A percentile compares a stretch with the other conserved stretches of the same genome.
These are phyloP conservation scores for Petrolisthes cinctipes DNA, from an alignment of 2,888 invertebrate genomes.

Conservation along the genomic window DNA sequence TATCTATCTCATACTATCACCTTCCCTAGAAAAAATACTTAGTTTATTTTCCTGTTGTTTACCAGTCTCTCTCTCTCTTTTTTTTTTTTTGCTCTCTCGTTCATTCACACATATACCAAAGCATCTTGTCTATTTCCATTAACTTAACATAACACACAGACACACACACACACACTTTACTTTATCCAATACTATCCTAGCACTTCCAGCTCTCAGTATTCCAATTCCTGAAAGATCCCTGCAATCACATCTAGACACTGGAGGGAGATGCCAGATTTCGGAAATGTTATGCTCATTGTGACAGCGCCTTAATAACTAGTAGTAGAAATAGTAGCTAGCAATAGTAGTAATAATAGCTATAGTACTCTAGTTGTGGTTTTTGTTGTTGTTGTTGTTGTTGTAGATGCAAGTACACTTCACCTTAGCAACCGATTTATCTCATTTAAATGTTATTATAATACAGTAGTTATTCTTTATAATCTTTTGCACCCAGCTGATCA, in stretches of 20 bases:
- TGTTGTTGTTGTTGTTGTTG: no score
- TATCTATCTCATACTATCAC: neutral
- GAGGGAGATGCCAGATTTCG: neutral
- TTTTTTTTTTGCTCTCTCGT: neutral
- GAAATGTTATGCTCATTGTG: neutral
- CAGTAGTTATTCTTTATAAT: no score
- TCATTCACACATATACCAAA: neutral
- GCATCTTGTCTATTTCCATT: neutral
- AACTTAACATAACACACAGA: neutral
- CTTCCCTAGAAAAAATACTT: neutral
- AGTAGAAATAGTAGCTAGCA: no score
- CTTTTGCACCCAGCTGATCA: no score
- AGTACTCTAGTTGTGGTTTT: no score
- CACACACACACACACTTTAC: conserved; percentile 7
- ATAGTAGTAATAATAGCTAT: no score
- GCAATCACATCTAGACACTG: neutral
- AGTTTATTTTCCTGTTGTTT: neutral
- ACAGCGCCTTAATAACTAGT: neutral
- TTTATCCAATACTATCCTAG: no score
- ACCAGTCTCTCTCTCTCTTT: neutral
- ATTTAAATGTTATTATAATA: no score
- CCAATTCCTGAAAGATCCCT: no score
- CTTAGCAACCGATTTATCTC: no score
- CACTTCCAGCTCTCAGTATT: no score
- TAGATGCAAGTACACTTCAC: no score